Base-by-base conservation (phyloP, 1,140 invertebrate genomes). In the Aphelinus certus region DNA sequence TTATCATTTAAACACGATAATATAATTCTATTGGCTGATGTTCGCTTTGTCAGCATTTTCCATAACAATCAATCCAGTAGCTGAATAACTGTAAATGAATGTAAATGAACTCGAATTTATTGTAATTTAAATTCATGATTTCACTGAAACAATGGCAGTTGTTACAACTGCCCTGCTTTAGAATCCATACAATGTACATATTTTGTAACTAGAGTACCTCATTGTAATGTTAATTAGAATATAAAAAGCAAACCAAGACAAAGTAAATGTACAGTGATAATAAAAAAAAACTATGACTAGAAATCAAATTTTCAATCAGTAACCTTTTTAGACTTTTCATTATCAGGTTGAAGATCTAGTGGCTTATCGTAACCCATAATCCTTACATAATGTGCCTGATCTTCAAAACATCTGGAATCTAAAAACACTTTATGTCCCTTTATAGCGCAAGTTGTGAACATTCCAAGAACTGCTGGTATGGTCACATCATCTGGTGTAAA, bases 321-420 rank as follows among this genome's bases (percentile, higher is more conserved):
- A 43, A 62, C 64, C 69, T 69, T 76, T 78, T 69, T 61, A 71
- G 45, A 66, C 46, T 46, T 42, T 70, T 4, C 1, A 7, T 47
- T 46, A 51, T 67, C 51, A 42, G 93, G 79, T 86, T 93, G 92
- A 71, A 95, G 94, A 86, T 97, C 93, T 55, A 97, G 88, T 5
- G 95, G 96, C 85, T 96, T 95, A 81, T 98, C 95, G 84, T 93
- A 97, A 2, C 95, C 95, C 93, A 98, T 95, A 60, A 98, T 91
- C 80, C 91, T 92, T 53, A 90, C 91, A 88, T 95, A 97, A 84
- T 96, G 93, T 77, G 94, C 89, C 5, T 88, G 83, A 68, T 81
- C 78, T 48, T 66, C 9, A 79, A 97, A 97, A 10, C 89, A 82
- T 1, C 88, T 84, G 0, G 91, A 88, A 83, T 95, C 94, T 9